A percentile compares a stretch with the other conserved stretches of the same genome.
Conservation (phyloP, 2,888 invertebrate species). For the Dioctria linearis region DNA sequence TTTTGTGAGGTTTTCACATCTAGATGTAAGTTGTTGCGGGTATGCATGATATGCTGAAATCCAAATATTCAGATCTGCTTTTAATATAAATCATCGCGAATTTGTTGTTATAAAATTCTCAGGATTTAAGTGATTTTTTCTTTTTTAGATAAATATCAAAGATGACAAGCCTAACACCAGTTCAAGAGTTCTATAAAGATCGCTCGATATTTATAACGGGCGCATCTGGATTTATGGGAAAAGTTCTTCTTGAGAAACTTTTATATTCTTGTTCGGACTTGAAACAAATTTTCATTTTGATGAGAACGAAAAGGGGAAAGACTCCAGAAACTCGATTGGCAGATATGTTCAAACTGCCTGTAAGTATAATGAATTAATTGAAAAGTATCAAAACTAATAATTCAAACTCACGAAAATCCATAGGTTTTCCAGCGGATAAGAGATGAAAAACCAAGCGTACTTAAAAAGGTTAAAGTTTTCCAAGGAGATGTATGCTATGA, state of each 20-base stretch:
- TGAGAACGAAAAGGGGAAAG: conserved; percentile 78
- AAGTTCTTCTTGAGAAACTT: conserved; percentile 77
- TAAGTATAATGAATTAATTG: conserved; percentile 66
- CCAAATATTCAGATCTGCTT: too few species aligned
- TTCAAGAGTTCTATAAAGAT: conserved; percentile 77
- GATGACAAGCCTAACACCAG: conserved; percentile 72
- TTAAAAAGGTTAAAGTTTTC: conserved; percentile 83
- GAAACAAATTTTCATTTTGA: conserved; percentile 76
- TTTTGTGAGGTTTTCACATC: too few species aligned
- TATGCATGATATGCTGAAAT: too few species aligned
- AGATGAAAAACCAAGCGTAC: conserved; percentile 79
- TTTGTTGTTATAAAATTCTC: too few species aligned
- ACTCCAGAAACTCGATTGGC: conserved; percentile 77
- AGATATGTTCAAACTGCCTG: conserved; percentile 81
- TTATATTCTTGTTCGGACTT: conserved; percentile 78
- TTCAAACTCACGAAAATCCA: conserved; percentile 54
- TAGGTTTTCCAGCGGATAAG: conserved; percentile 82
- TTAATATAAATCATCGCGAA: too few species aligned
- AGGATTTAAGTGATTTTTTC: neutral
- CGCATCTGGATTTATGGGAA: conserved; percentile 79
- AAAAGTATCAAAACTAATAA: too few species aligned
- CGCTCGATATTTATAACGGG: conserved; percentile 77
- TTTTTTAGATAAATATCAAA: conserved; percentile 59
- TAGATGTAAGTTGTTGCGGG: too few species aligned
- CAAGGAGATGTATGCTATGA: conserved; percentile 81